phyloP scores from a whole-genome alignment of 2,113 vertebrate species.

The Tylochromis polylepis region DNA sequence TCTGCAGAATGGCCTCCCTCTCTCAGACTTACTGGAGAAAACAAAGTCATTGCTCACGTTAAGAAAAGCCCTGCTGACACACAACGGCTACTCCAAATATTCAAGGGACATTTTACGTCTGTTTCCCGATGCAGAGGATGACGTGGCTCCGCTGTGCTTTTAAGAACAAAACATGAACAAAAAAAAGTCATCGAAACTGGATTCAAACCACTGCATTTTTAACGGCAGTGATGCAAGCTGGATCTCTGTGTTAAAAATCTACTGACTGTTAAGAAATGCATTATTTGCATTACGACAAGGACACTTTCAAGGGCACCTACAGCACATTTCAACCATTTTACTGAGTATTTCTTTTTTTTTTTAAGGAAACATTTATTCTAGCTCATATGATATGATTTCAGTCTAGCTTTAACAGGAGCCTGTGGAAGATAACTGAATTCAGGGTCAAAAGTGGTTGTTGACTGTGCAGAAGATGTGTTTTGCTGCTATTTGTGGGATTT shows the following conservation, averaged over 20 bases:
- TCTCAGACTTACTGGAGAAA: constrained; percentile 72
- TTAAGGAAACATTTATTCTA: neutral
- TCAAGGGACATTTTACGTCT: constrained; percentile 70
- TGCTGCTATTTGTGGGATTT: constrained; percentile 48
- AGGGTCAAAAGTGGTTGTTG: neutral
- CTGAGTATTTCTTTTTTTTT: neutral
- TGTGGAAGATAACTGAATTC: neutral
- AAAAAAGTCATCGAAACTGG: neutral
- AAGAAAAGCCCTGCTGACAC: constrained; percentile 63
- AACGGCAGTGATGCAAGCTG: neutral
- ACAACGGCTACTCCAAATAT: constrained; percentile 70
- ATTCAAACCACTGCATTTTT: neutral
- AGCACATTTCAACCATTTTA: neutral
- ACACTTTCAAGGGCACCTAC: neutral
- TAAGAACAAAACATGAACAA: neutral
- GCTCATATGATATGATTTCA: neutral
- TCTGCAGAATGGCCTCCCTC: constrained; percentile 61
- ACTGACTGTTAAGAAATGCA: neutral
- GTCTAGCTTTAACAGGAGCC: neutral
- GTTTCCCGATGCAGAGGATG: constrained; percentile 60
- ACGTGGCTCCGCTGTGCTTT: constrained; percentile 57
- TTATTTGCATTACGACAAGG: neutral
- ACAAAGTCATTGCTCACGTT: constrained; percentile 70
- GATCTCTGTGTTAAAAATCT: neutral
- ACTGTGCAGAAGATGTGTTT: neutral